These are phyloP conservation scores for Helostoma temminkii DNA, from an alignment of 2,797 vertebrate genomes.

Conservation along the genomic window DNA sequence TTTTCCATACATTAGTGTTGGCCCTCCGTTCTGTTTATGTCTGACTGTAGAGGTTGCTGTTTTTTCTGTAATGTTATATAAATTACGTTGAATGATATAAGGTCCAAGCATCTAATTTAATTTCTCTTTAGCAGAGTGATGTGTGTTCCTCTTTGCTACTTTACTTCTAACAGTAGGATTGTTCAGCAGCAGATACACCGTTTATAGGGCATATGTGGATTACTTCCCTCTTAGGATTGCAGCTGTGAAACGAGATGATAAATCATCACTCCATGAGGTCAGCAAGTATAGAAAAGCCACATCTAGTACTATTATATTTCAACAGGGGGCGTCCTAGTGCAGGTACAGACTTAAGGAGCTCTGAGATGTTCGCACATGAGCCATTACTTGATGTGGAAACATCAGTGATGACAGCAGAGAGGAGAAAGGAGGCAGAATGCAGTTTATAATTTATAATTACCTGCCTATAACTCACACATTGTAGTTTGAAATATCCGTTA, in stretches of 20 bases:
- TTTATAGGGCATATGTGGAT: neutral
- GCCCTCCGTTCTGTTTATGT: neutral
- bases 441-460: conserved; percentile 10
- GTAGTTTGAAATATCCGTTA: neutral
- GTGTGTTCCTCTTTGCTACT: neutral
- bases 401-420: neutral
- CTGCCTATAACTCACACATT: neutral
- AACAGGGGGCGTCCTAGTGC: conserved; percentile 46
- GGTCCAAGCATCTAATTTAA: too few relatives aligned
- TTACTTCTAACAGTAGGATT: too few relatives aligned
- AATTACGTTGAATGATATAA: too few relatives aligned
- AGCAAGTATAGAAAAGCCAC: too few relatives aligned
- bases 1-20: neutral
- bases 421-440: neutral
- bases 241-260: neutral
- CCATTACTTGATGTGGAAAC: neutral
- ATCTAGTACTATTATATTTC: too few relatives aligned
- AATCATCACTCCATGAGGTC: neutral
- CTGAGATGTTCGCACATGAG: neutral
- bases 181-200: neutral
- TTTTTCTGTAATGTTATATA: neutral
- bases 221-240: neutral
- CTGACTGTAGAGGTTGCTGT: neutral
- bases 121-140: too few relatives aligned
- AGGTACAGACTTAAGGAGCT: neutral